These are phyloP conservation scores for Chrysolina oricalcia DNA, from an alignment of 2,888 invertebrate species.

Conservation along the genomic window DNA sequence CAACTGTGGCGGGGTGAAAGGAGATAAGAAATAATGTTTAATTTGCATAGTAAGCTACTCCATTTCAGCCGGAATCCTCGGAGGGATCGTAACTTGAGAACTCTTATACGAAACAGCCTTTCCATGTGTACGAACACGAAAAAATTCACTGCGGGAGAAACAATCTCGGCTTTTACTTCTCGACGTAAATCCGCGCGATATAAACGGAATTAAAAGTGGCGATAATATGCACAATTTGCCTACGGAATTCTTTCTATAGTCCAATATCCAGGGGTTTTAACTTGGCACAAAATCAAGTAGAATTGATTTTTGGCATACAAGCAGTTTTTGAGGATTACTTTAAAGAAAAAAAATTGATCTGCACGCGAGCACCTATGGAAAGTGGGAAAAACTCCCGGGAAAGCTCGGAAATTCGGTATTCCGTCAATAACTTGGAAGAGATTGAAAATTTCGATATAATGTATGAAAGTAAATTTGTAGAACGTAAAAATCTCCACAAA, in stretches of 20 bases:
- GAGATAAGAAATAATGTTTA: slow-evolving; percentile 24
- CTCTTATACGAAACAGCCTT: neutral
- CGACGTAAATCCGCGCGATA: neutral
- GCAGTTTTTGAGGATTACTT: no score
- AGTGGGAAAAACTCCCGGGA: no score
- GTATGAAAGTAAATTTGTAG: no score
- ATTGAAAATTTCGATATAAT: no score
- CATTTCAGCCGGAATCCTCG: slow-evolving; percentile 15
- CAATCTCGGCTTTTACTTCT: neutral
- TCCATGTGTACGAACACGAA: slow-evolving; percentile 11
- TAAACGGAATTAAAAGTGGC: slow-evolving; percentile 3
- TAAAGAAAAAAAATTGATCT: no score
- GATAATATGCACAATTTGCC: neutral
- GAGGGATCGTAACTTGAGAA: slow-evolving; percentile 14
- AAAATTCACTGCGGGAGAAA: neutral
- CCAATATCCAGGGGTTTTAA: no score
- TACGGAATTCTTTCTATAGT: neutral
- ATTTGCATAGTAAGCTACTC: slow-evolving; percentile 24
- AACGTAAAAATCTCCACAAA: no score
- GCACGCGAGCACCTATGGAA: no score
- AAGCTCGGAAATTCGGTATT: no score
- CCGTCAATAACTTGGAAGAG: no score
- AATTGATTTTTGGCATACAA: no score
- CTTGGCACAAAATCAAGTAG: no score
- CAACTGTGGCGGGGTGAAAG: slow-evolving; percentile 10